phyloP scores from a whole-genome alignment of 2,888 invertebrate species.

The Plagodis dolabraria region DNA sequence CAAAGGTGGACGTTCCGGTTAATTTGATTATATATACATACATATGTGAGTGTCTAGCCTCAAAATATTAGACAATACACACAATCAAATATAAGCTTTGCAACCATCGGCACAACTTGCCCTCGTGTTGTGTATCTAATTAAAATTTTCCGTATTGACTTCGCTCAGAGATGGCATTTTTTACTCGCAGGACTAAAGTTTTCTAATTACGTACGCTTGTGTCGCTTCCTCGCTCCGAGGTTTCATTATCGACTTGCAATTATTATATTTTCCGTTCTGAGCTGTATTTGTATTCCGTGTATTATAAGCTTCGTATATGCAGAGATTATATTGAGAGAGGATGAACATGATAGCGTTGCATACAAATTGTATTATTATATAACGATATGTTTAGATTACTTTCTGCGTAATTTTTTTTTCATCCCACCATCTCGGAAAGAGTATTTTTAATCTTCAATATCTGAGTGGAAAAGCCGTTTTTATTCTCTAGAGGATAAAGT shows the following conservation, averaged over 20 bases:
- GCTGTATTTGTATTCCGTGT: slow-evolving; percentile 7
- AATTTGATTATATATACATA: too few relatives aligned
- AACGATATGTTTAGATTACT: background rate
- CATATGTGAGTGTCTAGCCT: too few relatives aligned
- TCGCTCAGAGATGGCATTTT: slow-evolving; percentile 53
- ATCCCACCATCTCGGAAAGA: too few relatives aligned
- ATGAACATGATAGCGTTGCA: slow-evolving; percentile 11
- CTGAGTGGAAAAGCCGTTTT: too few relatives aligned
- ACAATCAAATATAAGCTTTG: slow-evolving; percentile 16
- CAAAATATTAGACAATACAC: background rate
- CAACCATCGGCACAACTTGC: slow-evolving; percentile 3
- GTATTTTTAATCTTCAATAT: too few relatives aligned
- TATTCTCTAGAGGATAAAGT: too few relatives aligned
- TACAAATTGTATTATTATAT: slow-evolving; percentile 9
- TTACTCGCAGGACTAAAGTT: slow-evolving; percentile 54
- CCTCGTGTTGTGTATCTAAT: slow-evolving; percentile 63
- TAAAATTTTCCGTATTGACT: slow-evolving; percentile 54
- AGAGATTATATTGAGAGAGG: slow-evolving; percentile 13
- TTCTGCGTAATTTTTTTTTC: too few relatives aligned
- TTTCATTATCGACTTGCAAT: slow-evolving; percentile 38
- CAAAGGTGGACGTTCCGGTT: too few relatives aligned
- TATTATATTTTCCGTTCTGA: slow-evolving; percentile 18
- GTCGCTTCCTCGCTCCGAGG: slow-evolving; percentile 28
- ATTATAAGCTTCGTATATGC: slow-evolving; percentile 1
- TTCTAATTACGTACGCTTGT: slow-evolving; percentile 65